These are phyloP conservation scores for Dromococcyx pavoninus DNA, from an alignment of 2,797 vertebrate species.

Conservation along the genomic window DNA sequence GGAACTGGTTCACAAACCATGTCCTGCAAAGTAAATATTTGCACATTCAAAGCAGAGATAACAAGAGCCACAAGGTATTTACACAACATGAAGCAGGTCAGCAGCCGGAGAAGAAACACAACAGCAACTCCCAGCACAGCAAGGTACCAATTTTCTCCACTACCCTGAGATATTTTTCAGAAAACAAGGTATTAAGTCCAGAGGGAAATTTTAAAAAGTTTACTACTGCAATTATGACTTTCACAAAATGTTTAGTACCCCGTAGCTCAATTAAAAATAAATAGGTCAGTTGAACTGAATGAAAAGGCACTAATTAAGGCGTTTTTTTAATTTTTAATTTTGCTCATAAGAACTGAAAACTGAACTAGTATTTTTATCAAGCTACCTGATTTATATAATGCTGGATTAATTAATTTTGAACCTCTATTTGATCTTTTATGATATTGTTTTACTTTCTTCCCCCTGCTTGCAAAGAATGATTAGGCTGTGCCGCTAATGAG, in stretches of 20 bases:
- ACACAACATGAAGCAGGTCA: neutral
- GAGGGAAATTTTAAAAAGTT: conserved; percentile 15
- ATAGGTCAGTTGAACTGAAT: conserved; percentile 29
- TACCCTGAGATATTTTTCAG: neutral
- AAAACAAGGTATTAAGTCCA: neutral
- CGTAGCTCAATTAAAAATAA: conserved; percentile 49
- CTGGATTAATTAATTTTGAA: conserved; percentile 70
- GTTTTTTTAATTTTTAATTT: conserved; percentile 30
- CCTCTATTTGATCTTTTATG: conserved; percentile 67
- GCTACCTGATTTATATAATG: conserved; percentile 53
- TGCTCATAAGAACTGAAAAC: conserved; percentile 29
- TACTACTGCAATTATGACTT: conserved; percentile 35
- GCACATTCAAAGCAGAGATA: neutral
- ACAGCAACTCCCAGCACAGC: neutral
- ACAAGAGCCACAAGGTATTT: neutral
- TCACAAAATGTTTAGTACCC: neutral
- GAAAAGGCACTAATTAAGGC: conserved; percentile 39
- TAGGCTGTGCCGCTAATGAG: conserved; percentile 54
- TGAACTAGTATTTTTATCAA: conserved; percentile 45
- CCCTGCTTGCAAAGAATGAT: conserved; percentile 36
- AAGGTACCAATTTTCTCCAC: neutral
- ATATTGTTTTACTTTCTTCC: conserved; percentile 55
- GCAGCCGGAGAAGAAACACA: neutral
- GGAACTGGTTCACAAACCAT: neutral
- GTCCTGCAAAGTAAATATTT: neutral